Evolutionary conservation across 53 echinoderm and acorn worm genomes (phyloP), one percentile per base, ranked within the genome.

Genomic region (Patiria pectinifera): DNA sequence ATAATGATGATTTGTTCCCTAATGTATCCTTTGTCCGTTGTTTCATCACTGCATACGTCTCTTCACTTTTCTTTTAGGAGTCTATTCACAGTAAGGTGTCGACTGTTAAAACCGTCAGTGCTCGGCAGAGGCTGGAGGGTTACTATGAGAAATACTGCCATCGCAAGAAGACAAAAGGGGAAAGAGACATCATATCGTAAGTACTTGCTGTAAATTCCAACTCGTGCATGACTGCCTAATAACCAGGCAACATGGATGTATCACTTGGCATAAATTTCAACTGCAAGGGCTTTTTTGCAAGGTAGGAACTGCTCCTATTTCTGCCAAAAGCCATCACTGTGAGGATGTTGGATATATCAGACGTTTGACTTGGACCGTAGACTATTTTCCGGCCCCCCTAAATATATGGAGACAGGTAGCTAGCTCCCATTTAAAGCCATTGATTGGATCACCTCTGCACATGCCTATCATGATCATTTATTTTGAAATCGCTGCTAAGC

Each of bases 91-190:
- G 86, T 45, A 81, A 81, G 35, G 81, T 58, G 22, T 89, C 89
- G 6, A 62, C 66, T 16, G 53, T 89, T 46, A 45, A 45, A 46
- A 89, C 89, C 7, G 5, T 71, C 21, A 25, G 76, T 43, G 89
- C 88, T 1, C 89, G 78, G 66, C 83, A 82, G 45, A 48, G 93
- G 24, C 74, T 93, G 9, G 83, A 93, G 13, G 44, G 71, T 13
- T 94, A 95, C 85, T 94, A 94, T 47, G 78, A 89, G 25, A 94
- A 94, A 71, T 94, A 91, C 82, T 87, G 89, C 84, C 69, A 80
- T 25, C 75, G 47, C 22, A 94, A 93, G 23, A 87, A 70, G 85
- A 63, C 77, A 21, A 92, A 89, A 81, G 95, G 94, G 35, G 92
- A 95, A 48, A 12, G 48, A 22, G 75, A 69, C 19, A 3, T 70